phyloP scores from a whole-genome alignment of 1,140 invertebrate genomes.

The Drosophila melanica region DNA sequence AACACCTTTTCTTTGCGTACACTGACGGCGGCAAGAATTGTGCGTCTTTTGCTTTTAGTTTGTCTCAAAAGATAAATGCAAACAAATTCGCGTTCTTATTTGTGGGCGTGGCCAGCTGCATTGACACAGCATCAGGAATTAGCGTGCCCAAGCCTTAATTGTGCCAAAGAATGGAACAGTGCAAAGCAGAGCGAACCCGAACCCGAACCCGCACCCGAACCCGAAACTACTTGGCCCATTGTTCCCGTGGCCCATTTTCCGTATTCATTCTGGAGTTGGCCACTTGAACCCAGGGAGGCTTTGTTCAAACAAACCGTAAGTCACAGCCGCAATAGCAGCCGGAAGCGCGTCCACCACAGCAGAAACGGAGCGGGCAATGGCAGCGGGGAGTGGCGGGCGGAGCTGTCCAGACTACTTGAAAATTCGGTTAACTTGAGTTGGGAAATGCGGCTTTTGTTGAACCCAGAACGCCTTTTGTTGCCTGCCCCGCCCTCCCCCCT shows the following conservation, averaged over 20 bases:
- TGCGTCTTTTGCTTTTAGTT: constrained; percentile 53
- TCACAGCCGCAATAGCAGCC: constrained; percentile 52
- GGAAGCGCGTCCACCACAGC: constrained; percentile 26
- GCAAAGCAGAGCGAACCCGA: neutral
- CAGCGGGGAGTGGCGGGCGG: neutral
- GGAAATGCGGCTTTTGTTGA: constrained; percentile 31
- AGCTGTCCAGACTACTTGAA: constrained; percentile 41
- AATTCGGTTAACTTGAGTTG: constrained; percentile 49
- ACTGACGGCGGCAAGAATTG: constrained; percentile 21
- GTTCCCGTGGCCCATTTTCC: constrained; percentile 6
- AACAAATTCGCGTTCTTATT: constrained; percentile 50
- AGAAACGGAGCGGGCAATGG: no score
- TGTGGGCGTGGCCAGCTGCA: constrained; percentile 52
- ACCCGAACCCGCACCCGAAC: no score
- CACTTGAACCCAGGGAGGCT: constrained; percentile 41
- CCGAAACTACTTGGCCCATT: constrained; percentile 6
- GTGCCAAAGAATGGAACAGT: constrained; percentile 20
- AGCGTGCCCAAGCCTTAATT: constrained; percentile 65
- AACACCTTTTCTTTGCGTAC: constrained; percentile 51
- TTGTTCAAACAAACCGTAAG: constrained; percentile 65
- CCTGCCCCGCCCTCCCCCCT: neutral
- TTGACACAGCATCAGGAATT: constrained; percentile 68
- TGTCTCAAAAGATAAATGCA: constrained; percentile 43
- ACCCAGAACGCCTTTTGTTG: constrained; percentile 56
- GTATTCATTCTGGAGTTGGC: constrained; percentile 25